Percentiles rank a stretch among this genome's conserved stretches.
phyloP scores from a whole-genome alignment of 2,888 invertebrate genomes.

The Melanophora roralis region DNA sequence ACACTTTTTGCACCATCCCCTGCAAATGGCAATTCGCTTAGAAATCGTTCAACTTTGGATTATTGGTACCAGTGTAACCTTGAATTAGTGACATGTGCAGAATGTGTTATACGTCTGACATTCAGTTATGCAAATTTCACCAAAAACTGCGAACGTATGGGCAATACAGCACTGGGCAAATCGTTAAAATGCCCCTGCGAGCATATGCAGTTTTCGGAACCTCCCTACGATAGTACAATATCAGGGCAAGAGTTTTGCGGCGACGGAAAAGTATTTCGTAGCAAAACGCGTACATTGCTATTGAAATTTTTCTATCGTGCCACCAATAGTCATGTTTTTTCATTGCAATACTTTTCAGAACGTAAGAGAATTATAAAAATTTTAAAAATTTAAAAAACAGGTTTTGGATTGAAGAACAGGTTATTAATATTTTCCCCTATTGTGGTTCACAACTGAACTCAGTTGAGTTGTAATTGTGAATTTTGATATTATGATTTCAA shows the following conservation, averaged over 20 bases:
- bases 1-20: slow-evolving; percentile 68
- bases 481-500: no score
- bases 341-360: slow-evolving; percentile 81
- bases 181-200: slow-evolving; percentile 79
- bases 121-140: slow-evolving; percentile 75
- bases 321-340: slow-evolving; percentile 81
- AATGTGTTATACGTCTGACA: slow-evolving; percentile 80
- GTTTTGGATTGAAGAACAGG: not conserved
- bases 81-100: slow-evolving; percentile 84
- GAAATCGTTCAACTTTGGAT: slow-evolving; percentile 72
- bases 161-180: slow-evolving; percentile 69
- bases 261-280: slow-evolving; percentile 78
- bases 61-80: slow-evolving; percentile 80
- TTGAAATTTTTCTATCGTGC: slow-evolving; percentile 81
- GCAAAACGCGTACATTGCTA: slow-evolving; percentile 80
- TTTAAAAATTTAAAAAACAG: not conserved
- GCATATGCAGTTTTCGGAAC: slow-evolving; percentile 82
- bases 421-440: no score
- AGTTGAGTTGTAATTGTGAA: no score
- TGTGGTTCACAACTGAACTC: no score
- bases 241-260: slow-evolving; percentile 81
- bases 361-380: slow-evolving; percentile 76
- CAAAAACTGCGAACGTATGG: slow-evolving; percentile 71
- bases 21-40: slow-evolving; percentile 62
- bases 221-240: slow-evolving; percentile 81